Base-by-base conservation (phyloP, 1,140 invertebrate species). In the Zelostemma sp. region DNA sequence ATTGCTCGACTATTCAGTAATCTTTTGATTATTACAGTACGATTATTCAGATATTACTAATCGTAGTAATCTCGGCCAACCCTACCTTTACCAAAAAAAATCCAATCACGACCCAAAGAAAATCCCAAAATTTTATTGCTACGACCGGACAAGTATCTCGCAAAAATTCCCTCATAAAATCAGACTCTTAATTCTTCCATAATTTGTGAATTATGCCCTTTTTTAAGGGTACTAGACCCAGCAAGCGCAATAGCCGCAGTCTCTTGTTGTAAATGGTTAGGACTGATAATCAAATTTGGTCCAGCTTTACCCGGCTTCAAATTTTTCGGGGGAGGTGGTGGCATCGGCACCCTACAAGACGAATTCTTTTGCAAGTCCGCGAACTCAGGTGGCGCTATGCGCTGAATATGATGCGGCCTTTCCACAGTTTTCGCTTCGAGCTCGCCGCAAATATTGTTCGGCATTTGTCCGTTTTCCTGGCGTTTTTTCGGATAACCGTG, bases 181-280 rank as follows among this genome's bases (percentile, higher is more conserved):
- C 91, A 93, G 90, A 93, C 92, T 53, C 92, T 84, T 81, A 93
- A 79, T 84, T 93, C 92, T 81, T 93, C 91, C 91, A 93, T 92
- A 33, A 80, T 87, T 89, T 80, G 62, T 49, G 66, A 53, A 17
- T 61, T 64, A 62, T 73, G 49, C 84, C 90, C 83, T 89, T 91
- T 87, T 89, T 90, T 75, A 85, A 91, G 77, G 87, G 91, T 75
- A 84, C 88, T 65, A 83, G 89, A 63, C 2, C 85, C 80, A 50
- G 66, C 60, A 40, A 68, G 15, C 88, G 79, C 73, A 81, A 84
- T 62, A 6, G 90, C 85, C 74, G 91, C 87, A 70, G 89, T 88
- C 64, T 91, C 89, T 50, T 88, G 86, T 56, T 88, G 87, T 62
- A 91, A 70, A 57, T 90, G 88, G 25, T 89, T 89, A 11, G 87